These are phyloP conservation scores for Pararge aegeria DNA, from an alignment of 1,140 invertebrate genomes.

Conservation along the genomic window DNA sequence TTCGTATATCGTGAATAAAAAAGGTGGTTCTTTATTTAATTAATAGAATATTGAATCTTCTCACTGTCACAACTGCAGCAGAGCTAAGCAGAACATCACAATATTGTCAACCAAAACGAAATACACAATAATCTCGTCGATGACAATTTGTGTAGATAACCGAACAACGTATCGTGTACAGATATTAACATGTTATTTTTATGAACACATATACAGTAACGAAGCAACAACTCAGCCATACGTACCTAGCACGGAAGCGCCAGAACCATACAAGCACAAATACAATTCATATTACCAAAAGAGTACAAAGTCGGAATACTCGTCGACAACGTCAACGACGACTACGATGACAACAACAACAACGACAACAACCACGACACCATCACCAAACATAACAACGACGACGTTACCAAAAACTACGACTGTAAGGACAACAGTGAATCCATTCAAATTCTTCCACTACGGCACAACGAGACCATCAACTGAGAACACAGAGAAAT, in stretches of 20 bases:
- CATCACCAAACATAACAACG: slow-evolving; percentile 31
- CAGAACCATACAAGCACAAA: slow-evolving; percentile 43
- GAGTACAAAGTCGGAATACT: slow-evolving; percentile 29
- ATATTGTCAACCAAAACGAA: neutral
- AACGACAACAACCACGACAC: slow-evolving; percentile 23
- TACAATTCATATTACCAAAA: slow-evolving; percentile 44
- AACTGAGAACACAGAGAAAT: slow-evolving; percentile 46
- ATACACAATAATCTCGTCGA: slow-evolving; percentile 34
- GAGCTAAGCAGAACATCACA: neutral
- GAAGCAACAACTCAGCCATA: slow-evolving; percentile 71
- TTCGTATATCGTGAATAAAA: no score
- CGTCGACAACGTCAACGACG: slow-evolving; percentile 29
- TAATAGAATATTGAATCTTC: no score
- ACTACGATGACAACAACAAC: slow-evolving; percentile 21
- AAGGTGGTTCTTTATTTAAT: no score
- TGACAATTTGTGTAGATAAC: slow-evolving; percentile 43
- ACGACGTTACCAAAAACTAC: slow-evolving; percentile 27
- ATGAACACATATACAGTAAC: slow-evolving; percentile 57
- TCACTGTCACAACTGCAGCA: no score
- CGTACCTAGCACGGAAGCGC: slow-evolving; percentile 53
- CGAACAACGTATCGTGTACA: slow-evolving; percentile 13
- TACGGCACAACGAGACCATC: slow-evolving; percentile 49
- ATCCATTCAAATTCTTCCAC: slow-evolving; percentile 46
- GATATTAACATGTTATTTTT: slow-evolving; percentile 49
- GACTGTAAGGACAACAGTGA: slow-evolving; percentile 34